Evolutionary conservation across 1,140 invertebrate species (phyloP), one percentile per base, ranked within the genome.

Genomic region (Psix sp.): DNA sequence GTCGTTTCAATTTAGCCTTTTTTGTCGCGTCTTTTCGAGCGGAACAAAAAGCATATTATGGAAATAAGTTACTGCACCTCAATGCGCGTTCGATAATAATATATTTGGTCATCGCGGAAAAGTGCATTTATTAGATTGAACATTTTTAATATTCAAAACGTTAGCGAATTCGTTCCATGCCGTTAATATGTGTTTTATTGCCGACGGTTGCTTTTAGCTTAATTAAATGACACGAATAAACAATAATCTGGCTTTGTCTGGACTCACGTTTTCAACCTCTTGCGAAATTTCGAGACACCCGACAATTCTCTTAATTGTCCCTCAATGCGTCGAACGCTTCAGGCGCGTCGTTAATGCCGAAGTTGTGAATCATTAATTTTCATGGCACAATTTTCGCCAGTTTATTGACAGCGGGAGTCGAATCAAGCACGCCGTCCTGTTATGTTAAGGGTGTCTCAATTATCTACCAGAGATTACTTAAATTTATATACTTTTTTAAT

Each of bases 321-420:
- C 62, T 49, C 56, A 43, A 74, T 62, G 48, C 39, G 18, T 51
- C 17, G 40, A 49, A 46, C 39, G 43, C 42, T 38, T 29, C 43
- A 10, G 38, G 43, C 40, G 20, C 45, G 59, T 45, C 52, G 33
- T 60, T 59, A 65, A 66, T 56, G 40, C 40, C 36, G 35, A 13
- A 36, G 56, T 40, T 66, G 46, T 46, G 35, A 56, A 56, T 74
- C 62, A 62, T 74, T 74, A 60, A 74, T 74, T 63, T 67, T 63
- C 71, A 67, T 67, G 11, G 26, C 33, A 54, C 38, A 67, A 67
- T 62, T 67, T 56, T 62, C 56, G 21, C n/a, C 43, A 38, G 16
- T 43, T 60, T 63, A 71, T 71, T 57, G 67, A 71, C 51, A 62
- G 26, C 51, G 52, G 1, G 9, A 31, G 57, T 36, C 18, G 31